Evolutionary conservation across 2,888 invertebrate species (phyloP).

Genomic region (Eledone cirrhosa): DNA sequence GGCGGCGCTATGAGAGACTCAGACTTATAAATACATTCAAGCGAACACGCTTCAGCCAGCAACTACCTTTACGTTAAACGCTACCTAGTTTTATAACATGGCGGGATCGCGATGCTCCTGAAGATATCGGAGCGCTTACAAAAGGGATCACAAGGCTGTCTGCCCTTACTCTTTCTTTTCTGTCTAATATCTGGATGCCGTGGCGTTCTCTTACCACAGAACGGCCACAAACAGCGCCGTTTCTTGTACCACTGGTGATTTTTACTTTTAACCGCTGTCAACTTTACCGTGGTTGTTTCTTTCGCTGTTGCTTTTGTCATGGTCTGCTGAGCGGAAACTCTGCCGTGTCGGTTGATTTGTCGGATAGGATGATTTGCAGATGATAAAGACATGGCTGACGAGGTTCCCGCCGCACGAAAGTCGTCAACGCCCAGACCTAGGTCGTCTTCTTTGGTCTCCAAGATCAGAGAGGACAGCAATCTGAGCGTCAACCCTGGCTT

Average conservation of each 20-base stretch:
- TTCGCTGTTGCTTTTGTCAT: background rate
- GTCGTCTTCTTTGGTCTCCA: background rate
- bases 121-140: background rate
- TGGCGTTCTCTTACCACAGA: background rate
- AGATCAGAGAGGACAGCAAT: slow-evolving; percentile 15
- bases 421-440: background rate
- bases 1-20: background rate
- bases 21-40: background rate
- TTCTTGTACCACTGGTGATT: background rate
- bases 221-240: background rate
- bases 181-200: background rate
- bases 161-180: background rate
- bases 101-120: slow-evolving; percentile 21
- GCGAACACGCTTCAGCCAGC: background rate
- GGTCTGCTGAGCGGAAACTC: too few relatives aligned
- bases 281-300: background rate
- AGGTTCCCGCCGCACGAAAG: background rate
- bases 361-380: background rate
- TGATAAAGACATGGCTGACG: slow-evolving; percentile 15
- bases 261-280: background rate
- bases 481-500: too few relatives aligned
- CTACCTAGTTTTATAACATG: slow-evolving; percentile 20
- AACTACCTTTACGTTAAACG: slow-evolving; percentile 8
- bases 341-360: background rate
- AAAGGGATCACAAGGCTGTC: slow-evolving; percentile 1